Evolutionary conservation across 2,888 invertebrate species (phyloP).

Genomic region (Mesorhabditis spiculigera): DNA sequence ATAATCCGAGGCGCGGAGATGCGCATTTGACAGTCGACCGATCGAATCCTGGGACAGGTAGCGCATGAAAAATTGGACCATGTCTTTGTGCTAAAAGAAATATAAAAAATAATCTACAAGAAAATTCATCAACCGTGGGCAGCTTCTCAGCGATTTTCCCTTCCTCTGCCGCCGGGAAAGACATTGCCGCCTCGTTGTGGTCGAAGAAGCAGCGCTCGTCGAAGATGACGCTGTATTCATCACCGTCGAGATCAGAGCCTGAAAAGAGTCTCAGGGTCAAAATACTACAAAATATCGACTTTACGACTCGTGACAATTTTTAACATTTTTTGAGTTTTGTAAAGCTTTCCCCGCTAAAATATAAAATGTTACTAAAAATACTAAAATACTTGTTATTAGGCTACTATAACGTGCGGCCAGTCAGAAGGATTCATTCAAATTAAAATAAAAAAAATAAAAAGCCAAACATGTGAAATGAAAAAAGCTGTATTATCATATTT

Average conservation of each 20-base stretch:
- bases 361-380: no score
- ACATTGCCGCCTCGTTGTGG: constrained; percentile 46
- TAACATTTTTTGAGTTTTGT: no score
- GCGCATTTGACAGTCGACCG: constrained; percentile 55
- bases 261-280: neutral
- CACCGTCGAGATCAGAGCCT: constrained; percentile 61
- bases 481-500: no score
- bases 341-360: no score
- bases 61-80: constrained; percentile 57
- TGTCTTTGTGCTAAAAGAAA: constrained; percentile 42
- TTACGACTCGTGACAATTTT: no score
- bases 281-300: neutral
- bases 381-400: no score
- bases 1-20: constrained; percentile 54
- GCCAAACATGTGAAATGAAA: no score
- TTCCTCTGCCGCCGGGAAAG: constrained; percentile 33
- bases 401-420: no score
- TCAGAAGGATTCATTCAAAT: no score
- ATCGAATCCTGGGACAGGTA: constrained; percentile 58
- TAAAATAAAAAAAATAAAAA: no score
- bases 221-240: constrained; percentile 60
- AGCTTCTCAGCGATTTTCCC: constrained; percentile 24
- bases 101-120: neutral
- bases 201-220: constrained; percentile 52
- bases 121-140: constrained; percentile 21